Evolutionary conservation across 2,888 invertebrate genomes (phyloP), one percentile per base, ranked within the genome.

Genomic region (Athrips mouffetella): DNA sequence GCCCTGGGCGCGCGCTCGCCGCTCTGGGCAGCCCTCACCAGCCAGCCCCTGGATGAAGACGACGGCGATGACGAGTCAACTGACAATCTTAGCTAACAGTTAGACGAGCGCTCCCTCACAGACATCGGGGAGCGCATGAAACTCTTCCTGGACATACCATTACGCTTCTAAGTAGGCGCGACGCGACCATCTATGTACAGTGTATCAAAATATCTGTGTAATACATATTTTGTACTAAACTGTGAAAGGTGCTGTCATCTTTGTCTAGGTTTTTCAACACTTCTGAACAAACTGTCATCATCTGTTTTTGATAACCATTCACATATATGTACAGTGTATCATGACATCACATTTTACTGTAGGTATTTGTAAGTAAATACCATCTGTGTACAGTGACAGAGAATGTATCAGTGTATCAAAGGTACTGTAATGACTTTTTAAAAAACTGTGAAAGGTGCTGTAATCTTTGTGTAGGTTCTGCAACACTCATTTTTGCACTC

Each of bases 1-100:
- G 81, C 75, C 73, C 78, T 80, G 57, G 86, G 86, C 53, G 86
- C 86, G 7, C 81, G 86, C 66, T 93, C 94, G 55, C 95, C 95
- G 44, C 89, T 95, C 58, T 95, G 95, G 95, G 94, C 93, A 45
- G 93, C 95, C 46, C 89, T 95, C 62, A 95, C 95, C 48, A 93
- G 93, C 66, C 93, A 94, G 67, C 86, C 83, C 3, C 76, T 87
- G 7, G 86, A 85, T 63, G 82, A 82, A 49, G 84, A 82, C 52
- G 76, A 72, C 10, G 75, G 71, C 18, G 80, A 79, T 33, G 75
- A 75, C 23, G 75, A 72, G 47, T 65, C 58, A 4, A 63, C 59
- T 5, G 11, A 7, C 15, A 59, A 37, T 57, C 39, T 33, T 70
- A 91, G 90, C 90, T 91, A 91, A 84, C 74, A 76, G 55, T 67